Evolutionary conservation across 2,113 vertebrate genomes (phyloP).

Genomic region (Chinchilla lanigera): DNA sequence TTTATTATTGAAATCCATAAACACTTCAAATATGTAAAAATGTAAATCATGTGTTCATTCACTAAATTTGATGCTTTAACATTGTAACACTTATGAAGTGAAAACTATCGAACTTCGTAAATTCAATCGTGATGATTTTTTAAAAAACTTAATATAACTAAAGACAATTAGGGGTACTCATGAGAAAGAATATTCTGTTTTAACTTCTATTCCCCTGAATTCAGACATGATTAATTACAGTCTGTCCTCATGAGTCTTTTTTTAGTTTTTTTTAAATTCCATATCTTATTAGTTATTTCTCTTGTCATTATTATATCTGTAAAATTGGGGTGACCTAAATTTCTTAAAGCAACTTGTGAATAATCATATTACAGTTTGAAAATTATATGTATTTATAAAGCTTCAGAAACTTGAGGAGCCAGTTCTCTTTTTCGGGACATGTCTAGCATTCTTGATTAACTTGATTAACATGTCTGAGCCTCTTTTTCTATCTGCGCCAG

Average conservation of each 20-base stretch:
- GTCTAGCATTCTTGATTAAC: neutral
- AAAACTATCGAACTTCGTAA: neutral
- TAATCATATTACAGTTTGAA: neutral
- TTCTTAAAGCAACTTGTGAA: neutral
- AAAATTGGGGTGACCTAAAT: neutral
- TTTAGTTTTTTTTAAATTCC: neutral
- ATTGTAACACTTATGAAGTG: neutral
- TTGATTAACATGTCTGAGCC: neutral
- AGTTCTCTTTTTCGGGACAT: neutral
- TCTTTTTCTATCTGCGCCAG: neutral
- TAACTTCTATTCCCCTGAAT: neutral
- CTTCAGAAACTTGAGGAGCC: neutral
- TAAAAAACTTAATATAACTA: neutral
- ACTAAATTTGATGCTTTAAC: neutral
- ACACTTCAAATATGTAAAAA: neutral
- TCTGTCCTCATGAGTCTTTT: neutral
- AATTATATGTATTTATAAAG: neutral
- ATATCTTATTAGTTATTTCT: neutral
- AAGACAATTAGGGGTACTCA: neutral
- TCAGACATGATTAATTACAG: constrained; percentile 37
- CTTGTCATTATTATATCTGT: neutral
- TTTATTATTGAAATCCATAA: neutral
- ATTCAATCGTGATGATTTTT: neutral
- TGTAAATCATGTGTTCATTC: neutral
- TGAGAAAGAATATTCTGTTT: neutral